Base-by-base conservation (phyloP, 2,888 invertebrate genomes). In the Melipona beecheii region DNA sequence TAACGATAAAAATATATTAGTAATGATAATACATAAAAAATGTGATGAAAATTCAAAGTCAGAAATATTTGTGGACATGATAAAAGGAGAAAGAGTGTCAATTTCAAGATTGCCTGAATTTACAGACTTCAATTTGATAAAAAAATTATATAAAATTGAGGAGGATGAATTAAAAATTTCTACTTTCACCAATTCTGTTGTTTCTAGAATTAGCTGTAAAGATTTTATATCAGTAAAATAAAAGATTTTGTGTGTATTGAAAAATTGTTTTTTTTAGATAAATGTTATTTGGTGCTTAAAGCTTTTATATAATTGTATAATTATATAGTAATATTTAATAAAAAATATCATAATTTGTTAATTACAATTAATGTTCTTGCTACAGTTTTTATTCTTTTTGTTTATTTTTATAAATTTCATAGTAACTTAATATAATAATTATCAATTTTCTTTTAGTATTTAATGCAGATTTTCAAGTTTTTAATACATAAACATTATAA, bases 141-240 rank as follows among this genome's bases (percentile, higher is more conserved):
- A 95, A 90, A 95, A 95, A 90, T 93, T 93, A 13, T 97, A 97
- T 90, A 96, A 96, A 93, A 95, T 97, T 75, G 95, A 95, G 72
- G 95, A 95, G 74, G 90, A 95, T 2, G 96, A 96, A 90, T 90
- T 94, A 75, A 91, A 91, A 36, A 92, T 93, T 50, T 94, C 95
- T 0, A 92, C 91, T 77, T 89, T 97, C 69, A 91, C 96, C 52
- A 96, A 97, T 93, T 95, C 96, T 5, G 94, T 97, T 91, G 95
- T 97, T 21, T 97, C 96, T 91, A 96, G 96, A 93, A 97, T 97
- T 93, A 96, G 96, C 49, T 96, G 96, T 11, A 97, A 97, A 93
- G 96, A 95, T 89, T 95, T 96, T 94, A 93, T 96, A 66, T 94
- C 95, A 17, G 36, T 88, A 5, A 92, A 91, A 81, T 91, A 58